These are phyloP conservation scores for Cinara cedri DNA, from an alignment of 2,888 invertebrate genomes.

Conservation along the genomic window DNA sequence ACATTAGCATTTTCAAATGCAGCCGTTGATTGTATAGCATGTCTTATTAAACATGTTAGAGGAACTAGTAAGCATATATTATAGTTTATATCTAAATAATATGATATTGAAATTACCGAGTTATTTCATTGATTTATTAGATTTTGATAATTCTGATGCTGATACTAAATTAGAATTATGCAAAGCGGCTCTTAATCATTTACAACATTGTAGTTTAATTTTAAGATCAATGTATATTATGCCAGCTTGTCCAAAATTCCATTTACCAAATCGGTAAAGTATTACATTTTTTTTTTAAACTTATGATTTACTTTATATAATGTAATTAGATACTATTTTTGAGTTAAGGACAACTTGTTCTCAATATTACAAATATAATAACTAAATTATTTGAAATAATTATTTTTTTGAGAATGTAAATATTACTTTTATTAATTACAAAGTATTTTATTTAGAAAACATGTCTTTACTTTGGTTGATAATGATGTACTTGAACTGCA, in stretches of 20 bases:
- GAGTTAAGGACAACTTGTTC: background rate
- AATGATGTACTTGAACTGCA: slow-evolving; percentile 40
- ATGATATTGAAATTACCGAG: too few relatives aligned
- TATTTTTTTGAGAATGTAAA: background rate
- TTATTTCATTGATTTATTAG: slow-evolving; percentile 19
- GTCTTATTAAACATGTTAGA: slow-evolving; percentile 80
- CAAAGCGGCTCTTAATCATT: slow-evolving; percentile 81
- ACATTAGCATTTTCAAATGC: slow-evolving; percentile 92
- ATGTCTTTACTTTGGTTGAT: slow-evolving; percentile 36
- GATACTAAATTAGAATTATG: slow-evolving; percentile 65
- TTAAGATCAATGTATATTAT: slow-evolving; percentile 91
- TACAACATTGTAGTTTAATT: slow-evolving; percentile 85
- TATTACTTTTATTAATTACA: too few relatives aligned
- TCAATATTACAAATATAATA: background rate
- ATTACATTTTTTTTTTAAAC: background rate
- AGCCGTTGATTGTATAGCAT: slow-evolving; percentile 90
- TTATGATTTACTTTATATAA: background rate
- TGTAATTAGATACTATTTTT: background rate
- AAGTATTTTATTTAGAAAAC: slow-evolving; percentile 39
- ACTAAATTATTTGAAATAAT: background rate
- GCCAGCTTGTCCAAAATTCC: slow-evolving; percentile 93
- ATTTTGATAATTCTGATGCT: slow-evolving; percentile 55
- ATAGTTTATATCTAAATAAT: too few relatives aligned
- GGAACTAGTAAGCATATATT: slow-evolving; percentile 64
- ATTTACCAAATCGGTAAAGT: slow-evolving; percentile 74